A percentile compares a stretch with the other conserved stretches of the same genome.
Conservation (phyloP, 2,113 vertebrate species). For the crab-eating macaque (Macaca fascicularis) region DNA sequence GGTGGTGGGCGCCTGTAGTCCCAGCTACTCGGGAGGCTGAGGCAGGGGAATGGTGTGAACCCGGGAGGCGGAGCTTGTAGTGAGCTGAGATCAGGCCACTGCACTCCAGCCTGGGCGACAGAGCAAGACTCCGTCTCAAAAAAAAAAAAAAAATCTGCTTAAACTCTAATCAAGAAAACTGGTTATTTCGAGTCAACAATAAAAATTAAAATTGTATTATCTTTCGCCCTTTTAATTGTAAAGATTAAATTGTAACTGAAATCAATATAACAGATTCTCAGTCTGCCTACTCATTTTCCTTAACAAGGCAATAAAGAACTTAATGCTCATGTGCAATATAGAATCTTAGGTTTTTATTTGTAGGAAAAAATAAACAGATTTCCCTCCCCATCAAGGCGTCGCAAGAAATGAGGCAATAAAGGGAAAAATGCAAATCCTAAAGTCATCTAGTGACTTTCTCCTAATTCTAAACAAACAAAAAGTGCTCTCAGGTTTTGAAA, state of each 20-base stretch:
- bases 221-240: not conserved
- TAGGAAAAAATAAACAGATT: conserved; percentile 35
- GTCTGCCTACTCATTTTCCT: not conserved
- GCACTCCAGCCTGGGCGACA: no score
- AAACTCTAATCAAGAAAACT: conserved; percentile 21
- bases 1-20: no score
- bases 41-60: no score
- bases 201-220: not conserved
- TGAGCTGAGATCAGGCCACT: no score
- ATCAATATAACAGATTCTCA: not conserved
- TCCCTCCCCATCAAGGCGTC: not conserved
- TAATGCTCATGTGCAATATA: conserved; percentile 23
- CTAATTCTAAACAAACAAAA: conserved; percentile 4
- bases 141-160: not conserved
- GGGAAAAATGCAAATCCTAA: conserved; percentile 40
- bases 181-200: conserved; percentile 2
- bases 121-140: no score
- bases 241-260: conserved; percentile 12
- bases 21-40: no score
- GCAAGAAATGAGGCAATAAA: conserved; percentile 26
- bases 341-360: conserved; percentile 10
- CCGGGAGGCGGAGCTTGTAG: no score
- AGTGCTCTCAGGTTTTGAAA: not conserved
- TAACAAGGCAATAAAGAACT: not conserved
- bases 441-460: conserved; percentile 6